Conservation (phyloP, 2,113 vertebrate genomes). For the Etheostoma spectabile region DNA sequence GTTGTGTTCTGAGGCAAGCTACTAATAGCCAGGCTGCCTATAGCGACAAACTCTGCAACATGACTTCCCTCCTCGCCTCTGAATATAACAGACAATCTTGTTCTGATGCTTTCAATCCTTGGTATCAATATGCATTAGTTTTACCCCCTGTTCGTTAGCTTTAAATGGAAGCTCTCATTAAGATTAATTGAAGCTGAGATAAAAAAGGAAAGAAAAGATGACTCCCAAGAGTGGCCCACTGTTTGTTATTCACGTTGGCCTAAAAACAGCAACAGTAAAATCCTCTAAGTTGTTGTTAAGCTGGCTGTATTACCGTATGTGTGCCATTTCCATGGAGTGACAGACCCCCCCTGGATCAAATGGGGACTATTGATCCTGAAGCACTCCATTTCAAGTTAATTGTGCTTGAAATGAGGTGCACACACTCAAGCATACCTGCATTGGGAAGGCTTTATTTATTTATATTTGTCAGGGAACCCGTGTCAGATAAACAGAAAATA, state of each 20-base stretch:
- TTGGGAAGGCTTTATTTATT: conserved; percentile 84
- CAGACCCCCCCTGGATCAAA: conserved; percentile 86
- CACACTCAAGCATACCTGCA: conserved; percentile 84
- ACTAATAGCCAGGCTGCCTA: conserved; percentile 42
- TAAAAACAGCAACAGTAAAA: conserved; percentile 86
- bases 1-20: conserved; percentile 54
- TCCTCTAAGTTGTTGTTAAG: conserved; percentile 86
- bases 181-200: conserved; percentile 85
- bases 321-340: conserved; percentile 86
- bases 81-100: conserved; percentile 54
- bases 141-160: conserved; percentile 79
- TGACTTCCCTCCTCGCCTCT: conserved; percentile 35
- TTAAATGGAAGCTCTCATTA: conserved; percentile 83
- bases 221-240: conserved; percentile 79
- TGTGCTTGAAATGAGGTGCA: conserved; percentile 90
- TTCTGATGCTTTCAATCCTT: conserved; percentile 54
- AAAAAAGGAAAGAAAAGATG: conserved; percentile 82
- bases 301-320: conserved; percentile 87
- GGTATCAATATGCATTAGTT: conserved; percentile 69
- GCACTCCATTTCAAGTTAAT: conserved; percentile 90
- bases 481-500: conserved; percentile 83
- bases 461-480: conserved; percentile 80
- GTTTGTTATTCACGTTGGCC: conserved; percentile 85
- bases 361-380: conserved; percentile 88
- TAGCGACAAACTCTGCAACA: conserved; percentile 18